Evolutionary conservation across 1,140 invertebrate species (phyloP).

Genomic region (Zaprionus ornatus): DNA sequence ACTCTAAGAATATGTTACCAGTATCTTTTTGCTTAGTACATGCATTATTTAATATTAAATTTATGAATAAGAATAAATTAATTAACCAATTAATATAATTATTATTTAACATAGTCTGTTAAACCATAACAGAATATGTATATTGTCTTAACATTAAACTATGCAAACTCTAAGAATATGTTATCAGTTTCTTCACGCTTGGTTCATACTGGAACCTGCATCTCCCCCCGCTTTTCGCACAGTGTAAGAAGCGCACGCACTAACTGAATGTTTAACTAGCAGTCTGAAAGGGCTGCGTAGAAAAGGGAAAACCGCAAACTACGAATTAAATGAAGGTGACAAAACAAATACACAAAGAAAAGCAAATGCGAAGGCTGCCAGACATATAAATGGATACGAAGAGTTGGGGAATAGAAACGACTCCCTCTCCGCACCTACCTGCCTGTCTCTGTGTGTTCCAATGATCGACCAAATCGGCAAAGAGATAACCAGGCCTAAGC

Average conservation of each 20-base stretch:
- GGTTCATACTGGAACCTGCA: too few species aligned
- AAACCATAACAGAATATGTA: too few species aligned
- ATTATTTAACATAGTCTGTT: too few species aligned
- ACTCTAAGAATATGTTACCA: too few species aligned
- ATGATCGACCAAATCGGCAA: constrained; percentile 54
- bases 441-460: constrained; percentile 22
- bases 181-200: too few species aligned
- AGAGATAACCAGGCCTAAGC: background rate
- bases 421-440: background rate
- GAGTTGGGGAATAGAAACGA: constrained; percentile 31
- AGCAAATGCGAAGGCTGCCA: constrained; percentile 35
- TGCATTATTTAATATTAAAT: too few species aligned
- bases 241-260: background rate
- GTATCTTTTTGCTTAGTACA: too few species aligned
- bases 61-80: too few species aligned
- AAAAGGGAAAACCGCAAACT: constrained; percentile 33
- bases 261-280: background rate
- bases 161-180: too few species aligned
- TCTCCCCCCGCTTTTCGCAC: background rate
- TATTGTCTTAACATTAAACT: too few species aligned
- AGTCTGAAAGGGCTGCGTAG: constrained; percentile 1
- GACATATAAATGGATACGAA: constrained; percentile 27
- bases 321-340: constrained; percentile 52
- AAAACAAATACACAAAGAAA: constrained; percentile 53
- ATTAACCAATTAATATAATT: too few species aligned